These are phyloP conservation scores for Proteles cristata DNA, from an alignment of 2,113 vertebrate genomes.

Conservation along the genomic window DNA sequence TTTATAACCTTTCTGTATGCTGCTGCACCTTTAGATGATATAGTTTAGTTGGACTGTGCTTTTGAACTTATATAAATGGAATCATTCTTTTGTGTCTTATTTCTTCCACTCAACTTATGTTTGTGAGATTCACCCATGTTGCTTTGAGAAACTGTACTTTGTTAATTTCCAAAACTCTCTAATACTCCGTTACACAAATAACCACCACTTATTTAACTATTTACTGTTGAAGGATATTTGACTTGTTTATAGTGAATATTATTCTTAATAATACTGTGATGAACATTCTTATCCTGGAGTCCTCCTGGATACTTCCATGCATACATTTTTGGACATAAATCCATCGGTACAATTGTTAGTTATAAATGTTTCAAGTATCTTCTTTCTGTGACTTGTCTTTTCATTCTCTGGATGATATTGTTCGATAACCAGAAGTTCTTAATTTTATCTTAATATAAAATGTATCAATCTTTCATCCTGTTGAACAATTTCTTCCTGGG, in stretches of 20 bases:
- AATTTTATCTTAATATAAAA: constrained; percentile 49
- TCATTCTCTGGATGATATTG: background rate
- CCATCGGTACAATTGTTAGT: background rate
- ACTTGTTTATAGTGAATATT: background rate
- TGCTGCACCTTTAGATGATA: background rate
- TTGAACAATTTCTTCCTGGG: constrained; percentile 20
- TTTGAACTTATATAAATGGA: background rate
- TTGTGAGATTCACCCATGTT: background rate
- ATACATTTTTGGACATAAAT: background rate
- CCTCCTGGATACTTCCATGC: background rate
- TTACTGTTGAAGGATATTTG: background rate
- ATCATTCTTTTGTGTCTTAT: background rate
- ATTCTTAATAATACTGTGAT: background rate
- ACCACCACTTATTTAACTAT: background rate
- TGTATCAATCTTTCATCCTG: background rate
- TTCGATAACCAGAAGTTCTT: constrained; percentile 16
- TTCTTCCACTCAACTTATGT: background rate
- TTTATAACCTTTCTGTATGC: background rate
- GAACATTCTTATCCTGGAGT: background rate
- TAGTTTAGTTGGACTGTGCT: background rate
- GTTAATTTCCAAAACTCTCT: background rate
- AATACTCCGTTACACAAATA: background rate
- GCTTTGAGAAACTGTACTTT: background rate
- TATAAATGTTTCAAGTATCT: background rate
- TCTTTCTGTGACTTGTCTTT: background rate